Evolutionary conservation across 2,113 vertebrate species (phyloP), one percentile per base, ranked within the genome.

Genomic region (Urocitellus parryii): DNA sequence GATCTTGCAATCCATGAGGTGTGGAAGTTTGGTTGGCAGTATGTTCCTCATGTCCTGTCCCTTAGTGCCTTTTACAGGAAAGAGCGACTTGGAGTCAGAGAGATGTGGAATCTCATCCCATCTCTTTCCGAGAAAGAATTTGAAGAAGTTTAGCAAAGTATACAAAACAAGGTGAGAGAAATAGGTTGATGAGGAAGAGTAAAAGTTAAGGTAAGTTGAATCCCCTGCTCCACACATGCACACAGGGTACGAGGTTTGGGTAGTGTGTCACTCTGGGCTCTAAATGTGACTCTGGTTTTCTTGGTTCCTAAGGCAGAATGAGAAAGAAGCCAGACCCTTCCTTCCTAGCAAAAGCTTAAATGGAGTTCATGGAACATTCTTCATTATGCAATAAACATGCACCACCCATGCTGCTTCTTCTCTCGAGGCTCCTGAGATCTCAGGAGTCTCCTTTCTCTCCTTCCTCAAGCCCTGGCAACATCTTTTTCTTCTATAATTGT

Each of bases 401-500:
- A 68, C 27, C 37, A 4, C 7, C 61, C n/a, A 90, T 32, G 68
- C 17, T 45, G 4, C 87, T 92, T 70, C 48, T 37, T 45, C 1
- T 45, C 9, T 72, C 65, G 53, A 79, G 65, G 39, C 74, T 76
- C 61, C 61, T 81, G 42, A 32, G 34, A 16, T 73, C 48, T 74
- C 20, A 32, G 32, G 16, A 58, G 65, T 82, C 27, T 89, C 20
- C 74, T 9, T 84, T 74, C 25, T 63, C 37, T 2, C 16, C 37
- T 96, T 77, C 78, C n/a, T 27, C 25, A 56, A n/a, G 25, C 11
- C 14, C 53, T 87, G 24, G 25, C 27, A 45, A 56, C n/a, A 16
- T 84, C 80, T 85, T 83, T 96, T 93, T 77, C 12, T 48, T 58
- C 91, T 72, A 42, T 51, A 61, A 67, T 90, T 90, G 88, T 88